phyloP scores from a whole-genome alignment of 2,888 invertebrate genomes.

The Agrotis clavis region DNA sequence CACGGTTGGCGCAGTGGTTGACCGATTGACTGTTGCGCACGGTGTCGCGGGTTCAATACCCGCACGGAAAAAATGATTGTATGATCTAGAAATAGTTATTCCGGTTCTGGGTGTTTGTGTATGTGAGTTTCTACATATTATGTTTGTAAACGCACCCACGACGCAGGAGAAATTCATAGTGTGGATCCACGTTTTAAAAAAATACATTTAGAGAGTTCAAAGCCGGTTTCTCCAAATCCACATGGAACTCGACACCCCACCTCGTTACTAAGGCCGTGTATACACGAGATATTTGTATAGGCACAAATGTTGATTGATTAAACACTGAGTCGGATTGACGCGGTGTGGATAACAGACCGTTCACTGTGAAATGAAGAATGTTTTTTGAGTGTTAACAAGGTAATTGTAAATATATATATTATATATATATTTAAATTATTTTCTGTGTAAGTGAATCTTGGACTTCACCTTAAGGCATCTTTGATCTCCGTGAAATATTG shows the following conservation, averaged over 20 bases:
- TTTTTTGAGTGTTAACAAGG: constrained; percentile 25
- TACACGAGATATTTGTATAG: constrained; percentile 32
- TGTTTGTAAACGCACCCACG: no score
- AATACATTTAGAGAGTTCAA: not conserved
- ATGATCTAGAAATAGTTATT: no score
- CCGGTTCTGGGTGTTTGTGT: no score
- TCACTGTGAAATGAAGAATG: not conserved
- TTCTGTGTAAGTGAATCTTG: not conserved
- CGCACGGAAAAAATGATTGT: no score
- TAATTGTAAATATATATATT: not conserved
- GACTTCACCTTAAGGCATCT: not conserved
- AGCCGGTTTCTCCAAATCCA: not conserved
- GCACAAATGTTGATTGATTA: constrained; percentile 54
- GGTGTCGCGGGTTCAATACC: no score
- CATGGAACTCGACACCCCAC: constrained; percentile 17
- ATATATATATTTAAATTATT: not conserved
- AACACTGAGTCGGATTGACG: constrained; percentile 41
- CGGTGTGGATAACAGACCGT: constrained; percentile 27
- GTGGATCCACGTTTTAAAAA: no score
- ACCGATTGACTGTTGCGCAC: no score
- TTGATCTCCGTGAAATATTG: not conserved
- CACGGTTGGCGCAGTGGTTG: no score
- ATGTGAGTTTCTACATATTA: no score
- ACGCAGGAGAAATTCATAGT: no score
- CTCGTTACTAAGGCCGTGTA: constrained; percentile 29